These are phyloP conservation scores for Vanessa atalanta DNA, from an alignment of 1,140 invertebrate genomes.

Conservation along the genomic window DNA sequence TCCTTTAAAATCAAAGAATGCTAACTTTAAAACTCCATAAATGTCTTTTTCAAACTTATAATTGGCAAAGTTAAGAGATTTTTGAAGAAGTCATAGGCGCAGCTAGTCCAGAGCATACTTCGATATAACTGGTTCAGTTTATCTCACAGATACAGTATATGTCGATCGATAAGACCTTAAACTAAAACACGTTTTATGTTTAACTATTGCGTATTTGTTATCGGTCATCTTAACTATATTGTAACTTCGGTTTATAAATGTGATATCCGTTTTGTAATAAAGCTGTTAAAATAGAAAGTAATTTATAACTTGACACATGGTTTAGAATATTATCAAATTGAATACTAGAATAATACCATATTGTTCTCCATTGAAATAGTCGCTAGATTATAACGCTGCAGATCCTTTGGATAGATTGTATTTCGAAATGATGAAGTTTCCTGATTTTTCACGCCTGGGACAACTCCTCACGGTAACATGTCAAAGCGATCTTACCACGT, in stretches of 20 bases:
- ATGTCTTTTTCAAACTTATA: neutral
- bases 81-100: neutral
- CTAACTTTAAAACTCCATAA: too few species aligned
- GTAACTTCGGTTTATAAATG: neutral
- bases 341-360: too few species aligned
- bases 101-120: neutral
- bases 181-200: neutral
- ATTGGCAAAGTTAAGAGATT: neutral
- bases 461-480: too few species aligned
- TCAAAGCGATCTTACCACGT: too few species aligned
- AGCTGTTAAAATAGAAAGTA: neutral
- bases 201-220: slow-evolving; percentile 3
- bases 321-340: too few species aligned
- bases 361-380: too few species aligned
- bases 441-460: too few species aligned
- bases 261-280: neutral
- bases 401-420: too few species aligned
- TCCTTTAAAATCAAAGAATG: too few species aligned
- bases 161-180: neutral
- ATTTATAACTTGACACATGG: neutral
- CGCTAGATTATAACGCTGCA: too few species aligned
- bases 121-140: neutral
- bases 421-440: too few species aligned
- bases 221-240: neutral
- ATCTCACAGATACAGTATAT: neutral